Base-by-base conservation (phyloP, 2,888 invertebrate species). In the Platycnemis pennipes region DNA sequence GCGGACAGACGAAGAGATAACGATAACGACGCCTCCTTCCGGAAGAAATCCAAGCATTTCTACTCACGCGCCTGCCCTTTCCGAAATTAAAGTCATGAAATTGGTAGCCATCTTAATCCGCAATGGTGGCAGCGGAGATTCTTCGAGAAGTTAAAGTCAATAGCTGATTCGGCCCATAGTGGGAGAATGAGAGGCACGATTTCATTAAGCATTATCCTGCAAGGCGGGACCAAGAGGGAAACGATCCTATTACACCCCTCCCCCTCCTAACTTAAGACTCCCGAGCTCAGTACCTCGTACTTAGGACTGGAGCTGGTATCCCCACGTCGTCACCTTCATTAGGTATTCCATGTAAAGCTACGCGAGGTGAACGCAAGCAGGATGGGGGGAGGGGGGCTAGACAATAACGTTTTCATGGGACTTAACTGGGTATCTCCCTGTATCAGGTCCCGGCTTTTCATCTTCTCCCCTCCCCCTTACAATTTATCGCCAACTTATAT, bases 331-430 rank as follows among this genome's bases (percentile, higher is more conserved):
- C 7, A 13, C 77, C 26, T 26, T 77, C 77, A 77, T 77, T 77
- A 77, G 37, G 77, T 77, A 77, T 77, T 77, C 77, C 77, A 37
- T 13, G 77, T 77, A 77, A 77, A 37, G 13, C 77, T 26, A 77
- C 37, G 37, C 77, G 77, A 77, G 37, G 77, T 77, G 77, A 77
- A 77, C 77, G 37, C 31, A 37, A 37, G 77, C 11, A 37, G 26
- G n/a, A n/a, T n/a, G n/a, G 26, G 63, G 26, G 26, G 63, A 8
- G n/a, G 63, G 26, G 77, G 37, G 37, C 11, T 16, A 31, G 77
- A 77, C 77, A 77, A 77, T 77, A 77, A 77, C 77, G 77, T 77
- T 77, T 77, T 77, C 37, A 77, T 77, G 77, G 77, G 77, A 37
- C 31, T 77, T 37, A 77, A 77, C 37, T 77, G 77, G 77, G 13